Conservation (phyloP, 2,113 vertebrate genomes). For the Cyanoderma ruficeps region DNA sequence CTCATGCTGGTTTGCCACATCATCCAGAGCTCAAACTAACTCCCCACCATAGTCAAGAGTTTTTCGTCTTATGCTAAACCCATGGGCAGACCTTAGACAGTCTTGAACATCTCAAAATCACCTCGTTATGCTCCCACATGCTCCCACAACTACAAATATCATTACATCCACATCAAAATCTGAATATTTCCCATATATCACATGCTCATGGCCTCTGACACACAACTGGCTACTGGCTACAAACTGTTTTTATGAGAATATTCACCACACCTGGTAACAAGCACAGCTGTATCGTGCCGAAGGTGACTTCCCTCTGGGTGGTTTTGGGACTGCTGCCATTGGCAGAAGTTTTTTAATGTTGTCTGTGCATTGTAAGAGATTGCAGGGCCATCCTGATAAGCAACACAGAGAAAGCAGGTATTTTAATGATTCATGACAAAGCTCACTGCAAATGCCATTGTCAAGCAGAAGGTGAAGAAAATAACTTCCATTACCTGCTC, state of each 20-base stretch:
- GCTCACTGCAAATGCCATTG: not conserved
- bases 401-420: not conserved
- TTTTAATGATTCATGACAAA: not conserved
- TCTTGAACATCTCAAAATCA: not conserved
- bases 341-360: constrained; percentile 97
- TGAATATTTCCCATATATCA: not conserved
- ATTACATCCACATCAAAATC: not conserved
- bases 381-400: constrained; percentile 87
- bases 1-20: not conserved
- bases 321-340: constrained; percentile 95
- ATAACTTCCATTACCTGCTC: constrained; percentile 84
- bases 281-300: constrained; percentile 92
- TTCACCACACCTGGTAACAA: constrained; percentile 88
- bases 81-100: not conserved
- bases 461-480: constrained; percentile 32
- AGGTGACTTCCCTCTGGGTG: constrained; percentile 86
- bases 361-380: constrained; percentile 96
- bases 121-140: not conserved
- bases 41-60: not conserved
- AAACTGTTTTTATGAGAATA: not conserved
- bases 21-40: not conserved
- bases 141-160: not conserved
- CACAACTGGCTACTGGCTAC: not conserved
- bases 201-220: not conserved
- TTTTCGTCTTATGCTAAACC: not conserved